Evolutionary conservation across 2,888 invertebrate genomes (phyloP).

Genomic region (Rhagonycha lutea): DNA sequence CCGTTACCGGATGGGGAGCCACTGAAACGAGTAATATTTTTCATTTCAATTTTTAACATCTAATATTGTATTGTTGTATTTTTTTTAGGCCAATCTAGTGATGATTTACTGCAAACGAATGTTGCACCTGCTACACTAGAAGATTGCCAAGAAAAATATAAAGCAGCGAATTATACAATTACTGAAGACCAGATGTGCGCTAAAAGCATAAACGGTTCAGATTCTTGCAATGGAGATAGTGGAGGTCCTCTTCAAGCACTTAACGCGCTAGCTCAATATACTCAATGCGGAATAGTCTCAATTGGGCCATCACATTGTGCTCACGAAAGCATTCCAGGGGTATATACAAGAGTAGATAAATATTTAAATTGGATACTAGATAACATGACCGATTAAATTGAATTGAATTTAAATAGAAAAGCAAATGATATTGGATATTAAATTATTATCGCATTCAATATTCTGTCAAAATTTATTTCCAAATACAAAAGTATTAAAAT

Average conservation of each 20-base stretch:
- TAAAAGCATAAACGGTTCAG: conserved; percentile 62
- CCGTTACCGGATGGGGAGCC: conserved; percentile 77
- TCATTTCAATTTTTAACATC: not conserved
- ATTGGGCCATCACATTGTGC: conserved; percentile 57
- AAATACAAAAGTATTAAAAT: not conserved
- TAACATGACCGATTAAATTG: not conserved
- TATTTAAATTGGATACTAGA: conserved; percentile 69
- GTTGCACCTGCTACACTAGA: conserved; percentile 46
- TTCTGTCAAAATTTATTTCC: not conserved
- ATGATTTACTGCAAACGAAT: not conserved
- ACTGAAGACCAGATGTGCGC: conserved; percentile 62
- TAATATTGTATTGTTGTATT: not conserved
- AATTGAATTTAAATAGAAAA: not conserved
- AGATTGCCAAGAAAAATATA: conserved; percentile 44
- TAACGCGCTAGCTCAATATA: conserved; percentile 53
- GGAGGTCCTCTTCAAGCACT: conserved; percentile 65
- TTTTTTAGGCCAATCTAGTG: not conserved
- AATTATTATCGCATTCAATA: not conserved
- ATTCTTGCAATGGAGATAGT: conserved; percentile 71
- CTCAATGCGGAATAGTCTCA: conserved; percentile 63
- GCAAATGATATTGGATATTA: not conserved
- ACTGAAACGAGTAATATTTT: conserved; percentile 55
- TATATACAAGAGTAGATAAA: conserved; percentile 68
- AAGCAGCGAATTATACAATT: conserved; percentile 34
- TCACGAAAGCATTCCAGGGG: conserved; percentile 66